A percentile compares a stretch with the other conserved stretches of the same genome.
Evolutionary conservation across 2,888 invertebrate species (phyloP).

Genomic region (Pachliopta kotzebuea): DNA sequence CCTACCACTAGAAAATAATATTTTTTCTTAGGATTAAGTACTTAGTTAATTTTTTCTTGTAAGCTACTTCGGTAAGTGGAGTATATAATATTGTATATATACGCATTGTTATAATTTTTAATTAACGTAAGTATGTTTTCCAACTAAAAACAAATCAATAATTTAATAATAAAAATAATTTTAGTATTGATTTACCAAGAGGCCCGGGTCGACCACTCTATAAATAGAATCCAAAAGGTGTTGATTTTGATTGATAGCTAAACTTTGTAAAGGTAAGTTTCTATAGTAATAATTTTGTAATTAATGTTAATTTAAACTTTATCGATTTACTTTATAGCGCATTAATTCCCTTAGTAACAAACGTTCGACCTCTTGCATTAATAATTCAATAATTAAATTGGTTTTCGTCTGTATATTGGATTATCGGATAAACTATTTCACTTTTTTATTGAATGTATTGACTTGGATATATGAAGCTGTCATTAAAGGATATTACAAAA

Average conservation of each 20-base stretch:
- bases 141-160: too few species aligned
- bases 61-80: too few species aligned
- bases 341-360: constrained; percentile 12
- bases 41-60: too few species aligned
- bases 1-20: too few species aligned
- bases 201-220: background rate
- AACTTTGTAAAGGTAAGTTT: constrained; percentile 6
- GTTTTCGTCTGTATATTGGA: background rate
- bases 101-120: too few species aligned
- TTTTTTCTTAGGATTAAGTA: too few species aligned
- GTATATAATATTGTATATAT: too few species aligned
- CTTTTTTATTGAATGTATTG: background rate
- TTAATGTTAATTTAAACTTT: constrained; percentile 14
- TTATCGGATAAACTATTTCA: constrained; percentile 6
- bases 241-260: background rate
- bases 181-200: background rate
- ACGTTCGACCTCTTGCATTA: background rate
- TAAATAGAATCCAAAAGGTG: background rate
- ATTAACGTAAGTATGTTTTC: too few species aligned
- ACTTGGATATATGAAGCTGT: background rate
- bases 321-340: constrained; percentile 7
- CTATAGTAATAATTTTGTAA: constrained; percentile 14
- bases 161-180: background rate
- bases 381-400: constrained; percentile 18
- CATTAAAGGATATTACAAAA: background rate